These are phyloP conservation scores for Drosophila carrolli DNA, from an alignment of 1,140 invertebrate genomes.

Conservation along the genomic window DNA sequence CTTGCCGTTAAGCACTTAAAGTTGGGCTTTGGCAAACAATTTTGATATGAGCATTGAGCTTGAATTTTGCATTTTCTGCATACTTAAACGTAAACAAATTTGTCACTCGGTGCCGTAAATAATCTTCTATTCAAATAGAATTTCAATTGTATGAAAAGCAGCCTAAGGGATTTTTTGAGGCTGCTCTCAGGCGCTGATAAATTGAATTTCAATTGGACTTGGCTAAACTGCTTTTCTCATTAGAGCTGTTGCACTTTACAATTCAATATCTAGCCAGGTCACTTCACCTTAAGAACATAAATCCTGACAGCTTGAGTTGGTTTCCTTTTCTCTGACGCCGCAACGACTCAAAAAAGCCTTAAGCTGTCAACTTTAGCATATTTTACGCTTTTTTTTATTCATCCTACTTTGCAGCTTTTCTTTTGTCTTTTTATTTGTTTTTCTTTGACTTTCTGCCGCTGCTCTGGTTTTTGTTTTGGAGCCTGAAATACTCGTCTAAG, in stretches of 20 bases:
- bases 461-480: conserved; percentile 20
- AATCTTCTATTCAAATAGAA: conserved; percentile 8
- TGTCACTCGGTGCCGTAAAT: conserved; percentile 1
- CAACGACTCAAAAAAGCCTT: conserved; percentile 30
- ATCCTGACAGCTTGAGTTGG: conserved; percentile 48
- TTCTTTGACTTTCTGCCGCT: conserved; percentile 19
- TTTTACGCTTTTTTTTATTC: conserved; percentile 22
- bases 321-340: conserved; percentile 15
- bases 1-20: conserved; percentile 36
- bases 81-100: conserved; percentile 37
- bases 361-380: conserved; percentile 53
- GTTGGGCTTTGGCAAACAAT: conserved; percentile 31
- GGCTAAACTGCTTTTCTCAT: conserved; percentile 10
- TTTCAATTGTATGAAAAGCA: neutral
- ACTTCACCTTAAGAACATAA: conserved; percentile 53
- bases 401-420: conserved; percentile 23
- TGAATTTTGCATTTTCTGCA: conserved; percentile 20
- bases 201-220: conserved; percentile 38
- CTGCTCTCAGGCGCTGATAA: conserved; percentile 27
- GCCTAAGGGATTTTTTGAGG: neutral
- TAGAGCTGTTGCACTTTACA: conserved; percentile 9
- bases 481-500: conserved; percentile 46
- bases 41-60: conserved; percentile 21
- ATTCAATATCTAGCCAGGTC: conserved; percentile 47
- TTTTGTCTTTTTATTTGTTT: conserved; percentile 52